These are phyloP conservation scores for Tragelaphus strepsiceros DNA, from an alignment of 2,113 vertebrate species.

Conservation along the genomic window DNA sequence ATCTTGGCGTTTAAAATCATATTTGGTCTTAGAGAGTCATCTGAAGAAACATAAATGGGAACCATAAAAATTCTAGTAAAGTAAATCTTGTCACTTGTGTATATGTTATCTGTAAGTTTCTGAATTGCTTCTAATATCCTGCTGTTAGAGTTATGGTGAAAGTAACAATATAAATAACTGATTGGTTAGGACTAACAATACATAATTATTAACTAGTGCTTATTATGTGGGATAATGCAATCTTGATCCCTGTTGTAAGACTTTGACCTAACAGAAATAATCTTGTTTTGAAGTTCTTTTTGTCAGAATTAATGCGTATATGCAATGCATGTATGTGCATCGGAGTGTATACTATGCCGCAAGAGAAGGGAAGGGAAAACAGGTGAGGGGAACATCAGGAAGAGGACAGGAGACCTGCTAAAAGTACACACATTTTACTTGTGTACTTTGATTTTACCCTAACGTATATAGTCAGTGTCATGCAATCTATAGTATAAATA, in stretches of 20 bases:
- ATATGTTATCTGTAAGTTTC: background rate
- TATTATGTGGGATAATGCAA: background rate
- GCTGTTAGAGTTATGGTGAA: background rate
- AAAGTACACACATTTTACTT: background rate
- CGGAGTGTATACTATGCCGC: background rate
- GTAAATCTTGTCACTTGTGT: background rate
- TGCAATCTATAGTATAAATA: background rate
- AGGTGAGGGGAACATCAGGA: background rate
- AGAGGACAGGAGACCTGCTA: background rate
- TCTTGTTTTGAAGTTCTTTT: background rate
- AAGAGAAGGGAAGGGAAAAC: background rate
- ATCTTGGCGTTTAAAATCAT: constrained; percentile 84
- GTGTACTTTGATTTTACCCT: background rate
- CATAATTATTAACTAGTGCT: background rate
- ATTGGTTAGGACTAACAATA: background rate
- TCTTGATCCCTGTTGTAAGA: background rate
- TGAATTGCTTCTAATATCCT: background rate
- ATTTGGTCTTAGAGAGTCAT: constrained; percentile 65
- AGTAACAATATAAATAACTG: background rate
- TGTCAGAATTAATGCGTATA: background rate
- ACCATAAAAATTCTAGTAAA: background rate
- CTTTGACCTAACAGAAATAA: background rate
- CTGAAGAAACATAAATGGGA: constrained; percentile 63
- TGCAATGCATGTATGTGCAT: background rate
- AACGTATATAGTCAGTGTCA: background rate